Percentiles rank a stretch among this genome's conserved stretches.
Evolutionary conservation across 2,113 vertebrate species (phyloP).

Genomic region (Mobula hypostoma): DNA sequence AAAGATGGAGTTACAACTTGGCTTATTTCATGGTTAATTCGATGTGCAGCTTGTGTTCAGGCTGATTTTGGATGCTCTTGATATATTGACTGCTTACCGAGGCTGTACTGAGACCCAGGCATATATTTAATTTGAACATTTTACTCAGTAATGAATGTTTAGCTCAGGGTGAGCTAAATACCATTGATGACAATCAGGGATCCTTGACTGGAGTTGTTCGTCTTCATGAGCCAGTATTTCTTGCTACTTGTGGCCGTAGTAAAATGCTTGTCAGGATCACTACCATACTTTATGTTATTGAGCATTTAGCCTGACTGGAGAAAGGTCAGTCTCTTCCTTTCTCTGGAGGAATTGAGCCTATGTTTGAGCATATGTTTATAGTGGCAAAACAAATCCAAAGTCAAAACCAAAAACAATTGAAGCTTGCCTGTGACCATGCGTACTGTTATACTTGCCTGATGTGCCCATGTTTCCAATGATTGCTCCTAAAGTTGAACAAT

Average conservation of each 20-base stretch:
- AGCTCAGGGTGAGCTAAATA: background rate
- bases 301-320: background rate
- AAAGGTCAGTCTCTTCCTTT: background rate
- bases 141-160: background rate
- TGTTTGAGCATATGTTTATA: too few relatives aligned
- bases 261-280: background rate
- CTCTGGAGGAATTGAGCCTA: background rate
- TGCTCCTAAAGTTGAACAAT: too few relatives aligned
- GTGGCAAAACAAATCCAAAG: too few relatives aligned
- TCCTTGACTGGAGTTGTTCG: background rate
- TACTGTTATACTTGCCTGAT: too few relatives aligned
- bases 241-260: background rate
- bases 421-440: too few relatives aligned
- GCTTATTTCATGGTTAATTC: background rate
- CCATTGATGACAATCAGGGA: background rate
- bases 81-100: background rate
- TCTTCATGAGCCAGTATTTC: background rate
- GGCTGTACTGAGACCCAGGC: background rate
- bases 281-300: background rate
- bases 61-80: background rate
- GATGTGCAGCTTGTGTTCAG: background rate
- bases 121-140: background rate
- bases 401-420: too few relatives aligned
- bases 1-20: background rate
- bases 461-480: too few relatives aligned